Percentiles rank a stretch among this genome's conserved stretches.
phyloP scores from a whole-genome alignment of 2,888 invertebrate species.

The Apoda limacodes region DNA sequence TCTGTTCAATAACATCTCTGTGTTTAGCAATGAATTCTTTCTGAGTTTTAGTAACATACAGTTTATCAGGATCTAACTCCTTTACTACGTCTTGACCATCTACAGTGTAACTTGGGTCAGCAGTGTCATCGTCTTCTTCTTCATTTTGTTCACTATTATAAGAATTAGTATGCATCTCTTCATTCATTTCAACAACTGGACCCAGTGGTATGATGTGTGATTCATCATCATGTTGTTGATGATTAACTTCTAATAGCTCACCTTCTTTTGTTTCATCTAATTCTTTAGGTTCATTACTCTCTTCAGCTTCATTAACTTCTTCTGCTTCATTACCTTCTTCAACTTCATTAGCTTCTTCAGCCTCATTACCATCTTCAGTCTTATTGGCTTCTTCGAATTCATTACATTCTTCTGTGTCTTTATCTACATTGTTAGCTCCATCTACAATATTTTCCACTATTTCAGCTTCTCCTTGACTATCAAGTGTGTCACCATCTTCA shows the following conservation, averaged over 20 bases:
- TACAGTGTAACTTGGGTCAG: slow-evolving; percentile 34
- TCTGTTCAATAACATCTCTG: slow-evolving; percentile 57
- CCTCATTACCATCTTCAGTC: slow-evolving; percentile 20
- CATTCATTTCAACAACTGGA: slow-evolving; percentile 59
- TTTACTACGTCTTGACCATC: slow-evolving; percentile 32
- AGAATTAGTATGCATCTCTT: slow-evolving; percentile 47
- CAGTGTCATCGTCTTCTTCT: slow-evolving; percentile 33
- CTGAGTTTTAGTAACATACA: slow-evolving; percentile 55
- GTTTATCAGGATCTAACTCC: slow-evolving; percentile 46
- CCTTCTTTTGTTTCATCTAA: no score
- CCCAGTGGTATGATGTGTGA: slow-evolving; percentile 42
- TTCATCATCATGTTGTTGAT: slow-evolving; percentile 45
- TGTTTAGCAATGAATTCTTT: slow-evolving; percentile 55
- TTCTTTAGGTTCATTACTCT: slow-evolving; percentile 31
- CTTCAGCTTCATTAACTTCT: slow-evolving; percentile 21
- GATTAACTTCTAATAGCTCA: slow-evolving; percentile 25
- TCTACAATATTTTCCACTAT: slow-evolving; percentile 19
- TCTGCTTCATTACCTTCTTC: slow-evolving; percentile 23
- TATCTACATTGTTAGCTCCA: no score
- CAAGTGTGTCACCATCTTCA: slow-evolving; percentile 28
- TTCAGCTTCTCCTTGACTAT: slow-evolving; percentile 28
- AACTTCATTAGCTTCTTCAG: slow-evolving; percentile 17
- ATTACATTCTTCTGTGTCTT: slow-evolving; percentile 26
- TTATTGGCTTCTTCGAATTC: slow-evolving; percentile 24
- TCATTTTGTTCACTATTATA: slow-evolving; percentile 50